These are phyloP conservation scores for Irena cyanogastra DNA, from an alignment of 2,113 vertebrate genomes.

Conservation along the genomic window DNA sequence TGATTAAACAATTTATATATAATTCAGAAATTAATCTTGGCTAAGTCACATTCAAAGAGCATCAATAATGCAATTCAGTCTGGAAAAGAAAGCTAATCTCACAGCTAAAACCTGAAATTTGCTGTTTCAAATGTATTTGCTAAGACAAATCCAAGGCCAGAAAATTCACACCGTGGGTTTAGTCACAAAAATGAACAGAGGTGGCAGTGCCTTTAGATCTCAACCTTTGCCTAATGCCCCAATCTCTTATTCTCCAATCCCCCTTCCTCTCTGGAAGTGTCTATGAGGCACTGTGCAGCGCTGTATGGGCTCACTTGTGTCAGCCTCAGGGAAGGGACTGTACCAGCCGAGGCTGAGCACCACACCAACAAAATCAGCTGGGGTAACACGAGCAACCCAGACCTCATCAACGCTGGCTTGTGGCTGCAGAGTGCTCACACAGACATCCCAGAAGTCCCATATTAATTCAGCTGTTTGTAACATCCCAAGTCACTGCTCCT, in stretches of 20 bases:
- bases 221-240: not conserved
- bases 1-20: conserved; percentile 54
- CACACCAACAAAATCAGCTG: not conserved
- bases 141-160: not conserved
- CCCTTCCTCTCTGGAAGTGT: not conserved
- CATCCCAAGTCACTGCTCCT: not conserved
- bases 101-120: not conserved
- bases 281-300: not conserved
- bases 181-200: not conserved
- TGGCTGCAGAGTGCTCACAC: not conserved
- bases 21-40: conserved; percentile 42
- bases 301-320: not conserved
- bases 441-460: not conserved
- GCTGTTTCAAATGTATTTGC: not conserved
- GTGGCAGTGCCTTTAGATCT: not conserved
- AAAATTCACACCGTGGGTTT: accelerated
- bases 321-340: not conserved
- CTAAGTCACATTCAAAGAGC: not conserved
- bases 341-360: not conserved
- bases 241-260: not conserved
- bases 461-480: conserved; percentile 14
- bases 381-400: not conserved
- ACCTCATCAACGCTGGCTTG: not conserved
- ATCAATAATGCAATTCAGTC: not conserved
- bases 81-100: not conserved